Conservation (phyloP, 2,888 invertebrate species). For the Eupithecia tripunctaria region DNA sequence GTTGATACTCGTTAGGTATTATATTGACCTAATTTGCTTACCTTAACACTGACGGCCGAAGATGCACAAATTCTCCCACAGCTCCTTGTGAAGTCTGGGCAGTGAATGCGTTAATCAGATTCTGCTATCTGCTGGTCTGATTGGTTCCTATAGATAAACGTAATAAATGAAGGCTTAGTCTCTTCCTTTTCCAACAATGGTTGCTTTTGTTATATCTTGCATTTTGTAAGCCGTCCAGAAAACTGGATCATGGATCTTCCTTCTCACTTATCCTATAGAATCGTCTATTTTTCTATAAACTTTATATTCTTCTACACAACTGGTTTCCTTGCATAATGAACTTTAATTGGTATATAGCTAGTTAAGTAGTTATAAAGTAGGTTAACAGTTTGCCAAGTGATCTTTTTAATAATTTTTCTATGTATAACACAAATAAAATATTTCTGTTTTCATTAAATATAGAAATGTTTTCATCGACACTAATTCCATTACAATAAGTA, state of each 20-base stretch:
- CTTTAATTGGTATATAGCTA: neutral
- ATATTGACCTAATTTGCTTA: neutral
- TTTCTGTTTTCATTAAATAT: neutral
- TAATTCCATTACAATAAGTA: slow-evolving; percentile 20
- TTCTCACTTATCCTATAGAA: slow-evolving; percentile 8
- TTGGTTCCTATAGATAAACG: neutral
- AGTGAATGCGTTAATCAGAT: neutral
- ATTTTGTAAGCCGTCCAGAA: slow-evolving; percentile 20
- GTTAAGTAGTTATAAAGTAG: neutral
- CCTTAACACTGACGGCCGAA: neutral
- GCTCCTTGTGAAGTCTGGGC: too few species aligned
- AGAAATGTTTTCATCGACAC: slow-evolving; percentile 1
- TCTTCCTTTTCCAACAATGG: neutral
- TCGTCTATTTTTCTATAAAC: slow-evolving; percentile 19
- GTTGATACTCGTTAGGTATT: neutral
- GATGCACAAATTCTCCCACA: too few species aligned
- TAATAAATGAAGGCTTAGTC: neutral
- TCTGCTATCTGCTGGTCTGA: neutral
- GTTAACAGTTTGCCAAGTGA: slow-evolving; percentile 9
- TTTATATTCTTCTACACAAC: slow-evolving; percentile 13
- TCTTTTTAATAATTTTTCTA: slow-evolving; percentile 4
- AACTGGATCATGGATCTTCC: slow-evolving; percentile 10
- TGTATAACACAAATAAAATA: neutral
- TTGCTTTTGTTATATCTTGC: slow-evolving; percentile 11
- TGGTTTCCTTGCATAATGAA: slow-evolving; percentile 4